A percentile compares a stretch with the other conserved stretches of the same genome.
Conservation (phyloP, 2,113 vertebrate species). For the Austrofundulus limnaeus region DNA sequence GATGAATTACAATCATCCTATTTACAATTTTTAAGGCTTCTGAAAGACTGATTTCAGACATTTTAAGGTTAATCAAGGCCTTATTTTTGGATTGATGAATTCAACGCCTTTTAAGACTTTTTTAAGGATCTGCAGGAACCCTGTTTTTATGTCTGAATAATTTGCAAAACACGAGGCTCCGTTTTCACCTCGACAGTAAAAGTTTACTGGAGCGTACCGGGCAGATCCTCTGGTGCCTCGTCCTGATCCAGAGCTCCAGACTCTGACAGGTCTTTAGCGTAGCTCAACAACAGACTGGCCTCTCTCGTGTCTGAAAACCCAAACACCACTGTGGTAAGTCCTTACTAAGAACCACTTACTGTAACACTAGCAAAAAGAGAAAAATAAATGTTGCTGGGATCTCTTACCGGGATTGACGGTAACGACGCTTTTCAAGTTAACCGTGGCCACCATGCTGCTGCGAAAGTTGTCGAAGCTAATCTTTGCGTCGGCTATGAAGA, state of each 20-base stretch:
- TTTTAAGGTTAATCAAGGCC: too few relatives aligned
- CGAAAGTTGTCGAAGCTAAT: constrained; percentile 94
- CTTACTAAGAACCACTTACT: not conserved
- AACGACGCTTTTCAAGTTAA: constrained; percentile 92
- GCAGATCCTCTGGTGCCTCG: constrained; percentile 80
- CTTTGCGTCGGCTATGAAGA: constrained; percentile 92
- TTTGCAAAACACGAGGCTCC: too few relatives aligned
- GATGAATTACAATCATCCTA: too few relatives aligned
- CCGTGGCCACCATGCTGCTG: constrained; percentile 88
- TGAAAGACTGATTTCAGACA: too few relatives aligned
- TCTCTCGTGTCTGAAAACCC: constrained; percentile 87
- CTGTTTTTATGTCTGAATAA: too few relatives aligned
- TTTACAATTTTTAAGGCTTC: too few relatives aligned
- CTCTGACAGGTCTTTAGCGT: constrained; percentile 82
- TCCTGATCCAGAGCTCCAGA: constrained; percentile 77
- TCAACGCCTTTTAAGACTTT: too few relatives aligned
- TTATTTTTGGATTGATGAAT: too few relatives aligned
- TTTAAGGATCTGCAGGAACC: too few relatives aligned
- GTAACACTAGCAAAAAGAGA: not conserved
- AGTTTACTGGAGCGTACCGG: constrained; percentile 76
- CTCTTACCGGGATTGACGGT: constrained; percentile 93
- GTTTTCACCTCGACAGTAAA: too few relatives aligned
- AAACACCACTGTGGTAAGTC: constrained; percentile 15
- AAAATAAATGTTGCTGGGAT: not conserved
- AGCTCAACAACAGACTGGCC: constrained; percentile 86